Evolutionary conservation across 1,140 invertebrate genomes (phyloP).

Genomic region (Planococcus citri): DNA sequence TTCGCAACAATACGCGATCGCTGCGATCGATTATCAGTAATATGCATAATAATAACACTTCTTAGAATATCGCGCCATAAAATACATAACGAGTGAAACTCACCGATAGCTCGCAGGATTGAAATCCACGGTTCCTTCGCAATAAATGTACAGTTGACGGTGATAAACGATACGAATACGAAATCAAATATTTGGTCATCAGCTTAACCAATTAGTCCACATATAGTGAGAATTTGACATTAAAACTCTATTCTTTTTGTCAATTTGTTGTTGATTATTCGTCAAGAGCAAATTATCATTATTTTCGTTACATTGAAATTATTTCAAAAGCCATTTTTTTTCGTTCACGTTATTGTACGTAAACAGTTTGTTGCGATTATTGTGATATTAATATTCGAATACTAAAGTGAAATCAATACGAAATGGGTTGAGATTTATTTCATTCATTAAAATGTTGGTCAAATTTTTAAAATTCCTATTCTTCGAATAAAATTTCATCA

Average conservation of each 20-base stretch:
- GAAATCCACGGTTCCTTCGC: background rate
- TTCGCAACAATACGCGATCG: background rate
- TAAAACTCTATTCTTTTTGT: background rate
- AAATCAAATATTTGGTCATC: background rate
- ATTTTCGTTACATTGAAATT: background rate
- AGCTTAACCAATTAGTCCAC: background rate
- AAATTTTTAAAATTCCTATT: background rate
- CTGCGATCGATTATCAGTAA: background rate
- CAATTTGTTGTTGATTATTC: background rate
- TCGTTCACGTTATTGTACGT: conserved; percentile 19
- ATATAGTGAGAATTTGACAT: background rate
- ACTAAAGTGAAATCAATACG: background rate
- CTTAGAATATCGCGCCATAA: background rate
- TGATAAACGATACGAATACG: background rate
- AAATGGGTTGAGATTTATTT: background rate
- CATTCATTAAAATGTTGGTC: background rate
- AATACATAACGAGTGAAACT: background rate
- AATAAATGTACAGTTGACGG: background rate
- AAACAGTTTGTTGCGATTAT: background rate
- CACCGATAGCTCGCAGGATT: background rate
- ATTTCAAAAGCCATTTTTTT: conserved; percentile 17
- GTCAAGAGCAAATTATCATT: background rate
- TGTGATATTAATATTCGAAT: background rate
- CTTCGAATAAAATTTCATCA: background rate
- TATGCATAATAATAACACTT: background rate